Evolutionary conservation across 2,113 vertebrate species (phyloP).

Genomic region (Brachirus orientalis): DNA sequence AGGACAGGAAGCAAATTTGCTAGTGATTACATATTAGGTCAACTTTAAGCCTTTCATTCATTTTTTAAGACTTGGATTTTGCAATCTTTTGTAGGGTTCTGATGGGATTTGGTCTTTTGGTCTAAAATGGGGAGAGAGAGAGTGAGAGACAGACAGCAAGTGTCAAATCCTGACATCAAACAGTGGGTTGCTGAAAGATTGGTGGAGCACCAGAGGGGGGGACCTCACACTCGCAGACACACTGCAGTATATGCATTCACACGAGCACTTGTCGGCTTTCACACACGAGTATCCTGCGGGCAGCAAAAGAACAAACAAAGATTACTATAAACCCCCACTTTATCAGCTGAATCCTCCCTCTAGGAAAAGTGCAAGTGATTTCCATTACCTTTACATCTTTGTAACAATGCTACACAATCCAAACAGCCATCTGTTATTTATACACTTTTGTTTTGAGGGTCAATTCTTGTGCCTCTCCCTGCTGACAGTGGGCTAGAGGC

Average conservation of each 20-base stretch:
- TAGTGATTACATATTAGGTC: too few species aligned
- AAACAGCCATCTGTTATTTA: too few species aligned
- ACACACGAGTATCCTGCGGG: neutral
- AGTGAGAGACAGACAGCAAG: conserved; percentile 43
- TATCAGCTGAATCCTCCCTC: conserved; percentile 1
- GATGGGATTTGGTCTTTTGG: conserved; percentile 54
- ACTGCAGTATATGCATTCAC: neutral
- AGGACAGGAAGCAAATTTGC: too few species aligned
- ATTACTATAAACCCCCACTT: too few species aligned
- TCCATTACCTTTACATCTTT: too few species aligned
- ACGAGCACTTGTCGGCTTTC: neutral
- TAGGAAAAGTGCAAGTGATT: too few species aligned
- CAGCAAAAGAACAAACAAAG: conserved; percentile 17
- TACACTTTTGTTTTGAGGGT: too few species aligned
- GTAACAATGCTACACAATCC: too few species aligned
- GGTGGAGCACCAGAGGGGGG: conserved; percentile 19
- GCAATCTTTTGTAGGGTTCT: conserved; percentile 23
- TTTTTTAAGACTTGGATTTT: conserved; percentile 47
- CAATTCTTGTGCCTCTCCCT: too few species aligned
- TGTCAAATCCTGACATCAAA: conserved; percentile 67
- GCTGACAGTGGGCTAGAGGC: too few species aligned
- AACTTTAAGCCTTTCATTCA: neutral
- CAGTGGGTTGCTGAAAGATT: conserved; percentile 55
- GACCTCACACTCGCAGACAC: conserved; percentile 13
- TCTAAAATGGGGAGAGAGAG: conserved; percentile 28